phyloP scores from a whole-genome alignment of 2,888 invertebrate genomes.

The Scaptomyza caliginosa region DNA sequence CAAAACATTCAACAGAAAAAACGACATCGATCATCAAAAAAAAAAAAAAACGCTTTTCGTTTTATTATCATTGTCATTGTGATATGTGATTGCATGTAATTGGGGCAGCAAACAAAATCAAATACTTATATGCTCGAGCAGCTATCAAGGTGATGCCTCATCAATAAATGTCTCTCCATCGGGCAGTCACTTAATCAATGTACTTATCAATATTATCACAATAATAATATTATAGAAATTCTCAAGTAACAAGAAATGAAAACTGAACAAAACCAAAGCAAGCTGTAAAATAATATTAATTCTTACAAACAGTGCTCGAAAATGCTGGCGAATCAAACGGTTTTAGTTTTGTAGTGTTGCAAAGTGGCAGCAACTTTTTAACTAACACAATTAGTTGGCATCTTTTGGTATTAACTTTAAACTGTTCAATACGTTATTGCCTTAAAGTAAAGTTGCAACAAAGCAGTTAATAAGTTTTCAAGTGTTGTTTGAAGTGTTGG shows the following conservation, averaged over 20 bases:
- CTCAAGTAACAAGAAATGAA: not conserved
- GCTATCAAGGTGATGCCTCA: constrained; percentile 44
- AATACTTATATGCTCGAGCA: constrained; percentile 22
- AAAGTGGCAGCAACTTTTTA: not conserved
- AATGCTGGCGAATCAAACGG: not conserved
- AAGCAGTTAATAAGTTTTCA: too few species aligned
- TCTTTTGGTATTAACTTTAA: not conserved
- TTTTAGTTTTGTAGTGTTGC: too few species aligned
- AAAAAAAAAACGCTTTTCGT: too few species aligned
- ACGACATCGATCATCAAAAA: constrained; percentile 36
- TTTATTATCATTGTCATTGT: not conserved
- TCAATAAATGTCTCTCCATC: constrained; percentile 60
- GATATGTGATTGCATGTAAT: constrained; percentile 20
- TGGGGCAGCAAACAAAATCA: constrained; percentile 19
- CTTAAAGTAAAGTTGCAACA: too few species aligned
- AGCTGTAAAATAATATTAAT: not conserved
- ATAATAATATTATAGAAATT: not conserved
- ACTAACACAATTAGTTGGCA: too few species aligned
- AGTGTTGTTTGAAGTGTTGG: too few species aligned
- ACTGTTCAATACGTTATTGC: too few species aligned
- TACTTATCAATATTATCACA: constrained; percentile 42
- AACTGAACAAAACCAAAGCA: not conserved
- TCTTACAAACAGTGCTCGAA: not conserved
- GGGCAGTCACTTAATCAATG: constrained; percentile 56
- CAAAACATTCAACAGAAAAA: constrained; percentile 7